phyloP scores from a whole-genome alignment of 2,797 vertebrate species.

The Lemur catta region DNA sequence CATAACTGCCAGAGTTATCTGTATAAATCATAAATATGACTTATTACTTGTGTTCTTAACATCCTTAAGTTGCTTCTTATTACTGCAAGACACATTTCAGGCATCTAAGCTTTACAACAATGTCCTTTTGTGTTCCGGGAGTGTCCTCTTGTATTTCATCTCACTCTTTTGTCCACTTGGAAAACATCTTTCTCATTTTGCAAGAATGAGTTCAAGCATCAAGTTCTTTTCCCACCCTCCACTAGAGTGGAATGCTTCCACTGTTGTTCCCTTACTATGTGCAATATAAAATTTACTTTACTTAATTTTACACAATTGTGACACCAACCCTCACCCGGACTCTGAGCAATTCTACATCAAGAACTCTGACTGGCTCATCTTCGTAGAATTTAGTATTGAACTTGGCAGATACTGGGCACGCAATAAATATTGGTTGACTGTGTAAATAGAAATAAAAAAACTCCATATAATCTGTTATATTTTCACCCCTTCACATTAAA shows the following conservation, averaged over 20 bases:
- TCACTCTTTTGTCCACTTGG: not conserved
- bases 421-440: not conserved
- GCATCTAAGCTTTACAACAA: not conserved
- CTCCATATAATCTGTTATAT: not conserved
- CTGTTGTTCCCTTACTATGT: not conserved
- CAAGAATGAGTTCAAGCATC: slow-evolving; percentile 15
- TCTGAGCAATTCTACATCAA: not conserved
- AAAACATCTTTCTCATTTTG: slow-evolving; percentile 35
- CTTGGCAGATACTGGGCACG: not conserved
- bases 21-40: slow-evolving; percentile 34
- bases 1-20: not conserved
- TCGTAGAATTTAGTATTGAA: slow-evolving; percentile 8
- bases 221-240: not conserved
- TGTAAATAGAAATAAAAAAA: not conserved
- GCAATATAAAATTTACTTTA: not conserved
- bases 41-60: not conserved
- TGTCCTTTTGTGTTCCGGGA: not conserved
- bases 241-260: slow-evolving; percentile 1
- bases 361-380: not conserved
- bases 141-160: not conserved
- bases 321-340: not conserved
- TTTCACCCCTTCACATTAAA: slow-evolving; percentile 13
- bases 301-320: slow-evolving; percentile 10
- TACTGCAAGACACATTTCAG: slow-evolving; percentile 14
- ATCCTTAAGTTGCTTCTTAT: slow-evolving; percentile 1